Evolutionary conservation across 2,797 vertebrate genomes (phyloP).

Genomic region (Nyctibius grandis): DNA sequence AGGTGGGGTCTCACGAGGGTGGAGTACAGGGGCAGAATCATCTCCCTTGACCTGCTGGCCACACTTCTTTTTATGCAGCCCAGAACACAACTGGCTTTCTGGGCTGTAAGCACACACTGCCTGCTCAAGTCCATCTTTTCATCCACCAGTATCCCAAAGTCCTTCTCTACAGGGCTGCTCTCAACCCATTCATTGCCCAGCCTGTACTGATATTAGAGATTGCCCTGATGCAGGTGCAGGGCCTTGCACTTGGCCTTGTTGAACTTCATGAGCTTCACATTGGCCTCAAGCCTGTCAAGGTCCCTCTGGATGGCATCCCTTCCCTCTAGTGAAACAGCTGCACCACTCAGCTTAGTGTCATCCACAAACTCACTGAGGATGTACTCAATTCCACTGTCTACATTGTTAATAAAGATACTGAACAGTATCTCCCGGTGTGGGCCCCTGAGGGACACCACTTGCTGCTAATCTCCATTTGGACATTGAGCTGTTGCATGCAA

Average conservation of each 20-base stretch:
- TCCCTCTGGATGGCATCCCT: neutral
- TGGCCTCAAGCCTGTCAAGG: neutral
- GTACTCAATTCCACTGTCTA: neutral
- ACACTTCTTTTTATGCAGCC: neutral
- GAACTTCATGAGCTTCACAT: neutral
- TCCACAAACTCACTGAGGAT: neutral
- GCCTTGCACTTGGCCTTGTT: too few species aligned
- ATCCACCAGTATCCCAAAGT: neutral
- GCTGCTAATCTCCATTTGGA: neutral
- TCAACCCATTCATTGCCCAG: accelerated
- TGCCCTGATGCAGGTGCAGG: neutral
- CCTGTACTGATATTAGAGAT: accelerated
- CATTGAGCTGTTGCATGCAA: neutral
- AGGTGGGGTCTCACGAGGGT: too few species aligned
- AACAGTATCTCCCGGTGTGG: neutral
- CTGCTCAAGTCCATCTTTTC: neutral
- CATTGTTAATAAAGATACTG: neutral
- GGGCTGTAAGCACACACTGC: neutral
- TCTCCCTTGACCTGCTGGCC: too few species aligned
- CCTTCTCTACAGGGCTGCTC: neutral
- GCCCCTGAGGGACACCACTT: neutral
- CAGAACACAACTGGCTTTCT: neutral
- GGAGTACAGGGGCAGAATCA: too few species aligned
- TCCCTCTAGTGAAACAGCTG: neutral
- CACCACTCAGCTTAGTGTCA: neutral